Conservation (phyloP, 2,113 vertebrate species). For the Hylia prasina region DNA sequence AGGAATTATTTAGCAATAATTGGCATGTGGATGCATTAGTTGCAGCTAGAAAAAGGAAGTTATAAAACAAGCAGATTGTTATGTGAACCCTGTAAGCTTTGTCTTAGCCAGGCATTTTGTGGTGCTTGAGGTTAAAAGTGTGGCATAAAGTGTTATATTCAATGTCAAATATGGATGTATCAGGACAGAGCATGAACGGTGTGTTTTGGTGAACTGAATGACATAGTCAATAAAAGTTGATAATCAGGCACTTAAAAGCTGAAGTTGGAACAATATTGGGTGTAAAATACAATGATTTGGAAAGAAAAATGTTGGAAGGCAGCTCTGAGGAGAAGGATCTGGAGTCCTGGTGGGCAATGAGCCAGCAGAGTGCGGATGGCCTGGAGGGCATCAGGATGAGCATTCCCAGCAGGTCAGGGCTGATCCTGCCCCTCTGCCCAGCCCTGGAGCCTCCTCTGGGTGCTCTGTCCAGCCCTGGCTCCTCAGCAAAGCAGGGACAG, state of each 20-base stretch:
- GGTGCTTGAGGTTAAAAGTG: not conserved
- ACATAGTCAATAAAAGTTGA: not conserved
- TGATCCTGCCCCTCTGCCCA: not conserved
- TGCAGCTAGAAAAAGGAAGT: not conserved
- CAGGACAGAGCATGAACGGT: not conserved
- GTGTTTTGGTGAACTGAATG: not conserved
- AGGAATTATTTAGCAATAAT: not conserved
- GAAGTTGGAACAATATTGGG: not conserved
- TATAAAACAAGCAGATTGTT: not conserved
- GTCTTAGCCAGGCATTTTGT: not conserved
- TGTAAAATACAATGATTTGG: not conserved
- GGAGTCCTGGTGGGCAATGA: rapidly evolving
- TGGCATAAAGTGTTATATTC: not conserved
- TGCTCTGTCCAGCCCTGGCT: not conserved
- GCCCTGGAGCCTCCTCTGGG: not conserved
- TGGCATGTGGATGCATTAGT: not conserved
- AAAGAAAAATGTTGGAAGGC: not conserved
- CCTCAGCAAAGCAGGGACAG: not conserved
- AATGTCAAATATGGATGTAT: not conserved
- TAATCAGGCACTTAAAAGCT: not conserved
- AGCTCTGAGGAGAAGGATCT: not conserved
- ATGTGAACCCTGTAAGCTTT: not conserved
- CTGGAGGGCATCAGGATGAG: rapidly evolving
- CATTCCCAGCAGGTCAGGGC: not conserved
- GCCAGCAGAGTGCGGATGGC: not conserved